Base-by-base conservation (phyloP, 2,888 invertebrate genomes). In the Cryptocephalus moraei region DNA sequence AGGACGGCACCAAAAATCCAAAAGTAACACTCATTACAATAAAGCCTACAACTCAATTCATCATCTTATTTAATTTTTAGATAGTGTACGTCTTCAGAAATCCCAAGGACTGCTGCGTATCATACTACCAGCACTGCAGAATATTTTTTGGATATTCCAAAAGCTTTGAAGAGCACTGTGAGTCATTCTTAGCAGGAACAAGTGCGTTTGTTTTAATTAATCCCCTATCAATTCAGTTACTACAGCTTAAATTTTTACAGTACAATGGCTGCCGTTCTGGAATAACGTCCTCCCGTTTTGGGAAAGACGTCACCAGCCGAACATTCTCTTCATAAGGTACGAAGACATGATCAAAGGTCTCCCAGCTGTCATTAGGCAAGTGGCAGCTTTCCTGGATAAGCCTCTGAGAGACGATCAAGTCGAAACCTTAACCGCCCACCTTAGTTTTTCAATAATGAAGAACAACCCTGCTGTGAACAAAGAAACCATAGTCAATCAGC, bases 11-110 rank as follows among this genome's bases (percentile, higher is more conserved):
- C n/a, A 41, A 41, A 41, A 41, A 41, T 11, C 22, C 41, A 6
- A 36, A 36, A 12, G 36, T 36, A 22, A 22, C 2, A 6, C 22
- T 2, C 22, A 22, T 22, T 22, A 6, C n/a, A 6, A 36, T 36
- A 2, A 36, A 4, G 6, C 4, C 6, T 2, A 4, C 12, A 36
- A 36, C 36, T 36, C 6, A 11, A 36, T 6, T 4, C 22, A 6
- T 22, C 6, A 22, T 22, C 22, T 22, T 4, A 36, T 36, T 11
- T 36, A n/a, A 39, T 45, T 66, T 68, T 55, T 66, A 70, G 79
- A 79, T 86, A 3, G 73, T 87, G 12, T 86, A 86, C 60, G 79
- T 85, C 0, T 77, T 79, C 0, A 75, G 87, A 56, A 84, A 87
- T 62, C 80, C 85, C 0, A 80, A 85, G 56, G 87, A 87, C 61